Percentiles rank a stretch among this genome's conserved stretches.
These are phyloP conservation scores for Synchiropus splendidus DNA, from an alignment of 2,113 vertebrate genomes.

Conservation along the genomic window DNA sequence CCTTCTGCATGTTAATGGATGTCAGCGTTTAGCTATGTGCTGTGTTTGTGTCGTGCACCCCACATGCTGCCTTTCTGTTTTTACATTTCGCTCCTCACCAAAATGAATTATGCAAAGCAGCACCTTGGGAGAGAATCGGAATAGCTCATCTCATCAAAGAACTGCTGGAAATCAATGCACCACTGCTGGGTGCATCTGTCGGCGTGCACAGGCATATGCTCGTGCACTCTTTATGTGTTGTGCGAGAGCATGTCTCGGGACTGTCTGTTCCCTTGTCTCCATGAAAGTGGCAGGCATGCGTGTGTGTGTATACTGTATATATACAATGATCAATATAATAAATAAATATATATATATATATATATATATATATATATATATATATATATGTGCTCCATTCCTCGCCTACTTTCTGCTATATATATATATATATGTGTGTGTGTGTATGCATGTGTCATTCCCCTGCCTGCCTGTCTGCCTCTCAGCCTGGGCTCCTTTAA, in stretches of 20 bases:
- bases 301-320: too few relatives aligned
- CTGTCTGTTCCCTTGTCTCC: too few relatives aligned
- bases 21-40: slow-evolving; percentile 34
- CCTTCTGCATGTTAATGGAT: slow-evolving; percentile 53
- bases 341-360: too few relatives aligned
- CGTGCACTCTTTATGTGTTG: slow-evolving; percentile 15
- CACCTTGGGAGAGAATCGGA: slow-evolving; percentile 62
- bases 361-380: too few relatives aligned
- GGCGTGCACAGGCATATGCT: slow-evolving; percentile 27
- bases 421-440: too few relatives aligned
- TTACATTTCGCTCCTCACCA: slow-evolving; percentile 53
- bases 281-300: too few relatives aligned
- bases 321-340: too few relatives aligned
- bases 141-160: slow-evolving; percentile 67
- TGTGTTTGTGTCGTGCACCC: slow-evolving; percentile 43
- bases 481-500: slow-evolving; percentile 38
- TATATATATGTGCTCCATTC: slow-evolving; percentile 15
- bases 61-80: slow-evolving; percentile 42
- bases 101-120: slow-evolving; percentile 68
- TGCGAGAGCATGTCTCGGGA: slow-evolving; percentile 18
- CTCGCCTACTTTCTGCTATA: slow-evolving; percentile 41
- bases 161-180: slow-evolving; percentile 66
- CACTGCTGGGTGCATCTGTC: slow-evolving; percentile 51
- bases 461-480: slow-evolving; percentile 29
- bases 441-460: slow-evolving; percentile 28